Percentiles rank a stretch among this genome's conserved stretches.
These are phyloP conservation scores for Diabrotica balteata DNA, from an alignment of 2,888 invertebrate species.

Conservation along the genomic window DNA sequence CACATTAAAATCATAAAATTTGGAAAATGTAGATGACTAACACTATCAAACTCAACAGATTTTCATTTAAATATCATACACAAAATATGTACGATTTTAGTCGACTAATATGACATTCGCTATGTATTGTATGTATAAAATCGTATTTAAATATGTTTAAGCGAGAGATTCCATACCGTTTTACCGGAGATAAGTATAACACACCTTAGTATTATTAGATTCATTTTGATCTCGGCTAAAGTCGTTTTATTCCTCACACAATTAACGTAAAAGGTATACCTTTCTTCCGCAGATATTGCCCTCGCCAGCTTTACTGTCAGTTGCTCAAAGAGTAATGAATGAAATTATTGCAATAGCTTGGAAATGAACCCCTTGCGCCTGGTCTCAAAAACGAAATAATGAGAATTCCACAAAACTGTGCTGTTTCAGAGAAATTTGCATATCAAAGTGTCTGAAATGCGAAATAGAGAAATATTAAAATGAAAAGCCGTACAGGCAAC, in stretches of 20 bases:
- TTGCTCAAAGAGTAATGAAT: slow-evolving; percentile 15
- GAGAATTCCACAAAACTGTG: slow-evolving; percentile 16
- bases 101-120: no score
- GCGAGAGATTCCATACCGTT: no score
- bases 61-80: no score
- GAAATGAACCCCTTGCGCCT: slow-evolving; percentile 4
- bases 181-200: no score
- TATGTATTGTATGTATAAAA: no score
- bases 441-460: slow-evolving; percentile 12
- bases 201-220: no score
- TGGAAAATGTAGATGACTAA: no score
- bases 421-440: slow-evolving; percentile 15
- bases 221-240: no score
- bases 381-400: slow-evolving; percentile 10
- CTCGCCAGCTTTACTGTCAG: neutral
- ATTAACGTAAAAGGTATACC: slow-evolving; percentile 3
- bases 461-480: slow-evolving; percentile 11
- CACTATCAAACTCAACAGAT: no score
- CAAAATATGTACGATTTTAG: no score
- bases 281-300: neutral
- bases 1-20: no score
- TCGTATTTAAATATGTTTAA: no score
- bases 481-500: slow-evolving; percentile 5
- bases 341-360: slow-evolving; percentile 16
- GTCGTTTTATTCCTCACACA: neutral